phyloP scores from a whole-genome alignment of 2,113 vertebrate genomes.

The Anseranas semipalmata region DNA sequence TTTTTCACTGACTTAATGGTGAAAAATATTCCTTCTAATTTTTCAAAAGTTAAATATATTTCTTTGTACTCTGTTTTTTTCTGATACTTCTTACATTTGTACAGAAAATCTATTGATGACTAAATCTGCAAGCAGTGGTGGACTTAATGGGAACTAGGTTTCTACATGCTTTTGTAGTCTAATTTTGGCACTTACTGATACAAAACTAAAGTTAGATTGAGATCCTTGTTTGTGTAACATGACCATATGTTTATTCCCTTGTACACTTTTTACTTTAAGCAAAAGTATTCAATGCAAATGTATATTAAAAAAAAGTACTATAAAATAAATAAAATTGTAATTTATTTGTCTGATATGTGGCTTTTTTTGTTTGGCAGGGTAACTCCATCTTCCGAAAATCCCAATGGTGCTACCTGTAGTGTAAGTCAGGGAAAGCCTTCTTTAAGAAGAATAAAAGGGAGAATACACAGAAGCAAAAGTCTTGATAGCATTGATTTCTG shows the following conservation, averaged over 20 bases:
- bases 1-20: background rate
- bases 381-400: constrained; percentile 89
- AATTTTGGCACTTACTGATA: background rate
- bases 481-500: constrained; percentile 93
- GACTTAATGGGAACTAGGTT: background rate
- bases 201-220: background rate
- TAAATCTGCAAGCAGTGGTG: background rate
- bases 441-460: constrained; percentile 94
- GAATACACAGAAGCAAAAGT: constrained; percentile 95
- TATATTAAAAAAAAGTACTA: background rate
- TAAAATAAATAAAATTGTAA: background rate
- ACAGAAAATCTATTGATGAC: background rate
- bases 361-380: constrained; percentile 80
- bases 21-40: background rate
- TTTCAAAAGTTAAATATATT: background rate
- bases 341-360: background rate
- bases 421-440: constrained; percentile 94
- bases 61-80: background rate
- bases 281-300: background rate
- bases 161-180: background rate
- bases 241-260: background rate
- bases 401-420: constrained; percentile 87
- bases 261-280: background rate
- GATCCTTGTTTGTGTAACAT: background rate
- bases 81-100: background rate